Conservation (phyloP, 2,113 vertebrate species). For the Pluvianellus socialis region DNA sequence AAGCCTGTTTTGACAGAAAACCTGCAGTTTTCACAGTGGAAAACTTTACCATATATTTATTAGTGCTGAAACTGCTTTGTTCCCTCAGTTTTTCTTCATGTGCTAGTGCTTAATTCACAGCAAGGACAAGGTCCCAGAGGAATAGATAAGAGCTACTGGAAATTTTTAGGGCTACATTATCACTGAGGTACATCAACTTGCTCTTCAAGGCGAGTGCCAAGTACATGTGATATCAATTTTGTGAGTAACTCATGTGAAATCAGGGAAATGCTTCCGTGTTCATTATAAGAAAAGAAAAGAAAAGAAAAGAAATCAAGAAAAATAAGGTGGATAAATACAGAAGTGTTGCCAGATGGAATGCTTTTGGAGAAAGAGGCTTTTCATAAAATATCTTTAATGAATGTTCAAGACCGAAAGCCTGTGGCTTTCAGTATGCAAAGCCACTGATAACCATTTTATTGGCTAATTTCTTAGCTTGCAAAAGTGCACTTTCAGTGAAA, state of each 20-base stretch:
- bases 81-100: neutral
- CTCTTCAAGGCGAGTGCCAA: neutral
- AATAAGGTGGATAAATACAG: neutral
- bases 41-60: neutral
- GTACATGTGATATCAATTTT: neutral
- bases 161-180: neutral
- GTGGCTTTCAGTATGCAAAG: neutral
- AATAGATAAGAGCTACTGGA: neutral
- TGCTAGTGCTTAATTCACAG: neutral
- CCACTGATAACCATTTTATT: neutral
- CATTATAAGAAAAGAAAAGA: neutral
- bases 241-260: neutral
- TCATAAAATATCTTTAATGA: neutral
- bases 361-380: neutral
- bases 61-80: neutral
- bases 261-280: neutral
- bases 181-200: neutral
- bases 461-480: neutral
- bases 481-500: neutral
- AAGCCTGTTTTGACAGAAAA: neutral
- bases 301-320: neutral
- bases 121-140: neutral
- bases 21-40: neutral
- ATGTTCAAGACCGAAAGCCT: neutral
- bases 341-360: neutral